phyloP scores from a whole-genome alignment of 2,797 vertebrate genomes.

The Silurus aristotelis region DNA sequence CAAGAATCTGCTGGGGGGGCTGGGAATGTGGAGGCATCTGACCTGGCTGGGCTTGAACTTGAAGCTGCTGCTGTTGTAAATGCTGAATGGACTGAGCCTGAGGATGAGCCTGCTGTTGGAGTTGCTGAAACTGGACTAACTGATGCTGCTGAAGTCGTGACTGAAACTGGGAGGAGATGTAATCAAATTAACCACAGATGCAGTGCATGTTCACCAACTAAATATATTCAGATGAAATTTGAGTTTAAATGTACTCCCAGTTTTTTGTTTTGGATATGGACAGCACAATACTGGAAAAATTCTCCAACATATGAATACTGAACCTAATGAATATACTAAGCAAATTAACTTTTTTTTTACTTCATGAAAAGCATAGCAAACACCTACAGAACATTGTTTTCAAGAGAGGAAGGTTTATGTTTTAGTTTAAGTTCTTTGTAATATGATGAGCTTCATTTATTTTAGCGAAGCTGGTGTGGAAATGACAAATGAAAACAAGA shows the following conservation, averaged over 20 bases:
- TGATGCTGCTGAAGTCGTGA: slow-evolving; percentile 64
- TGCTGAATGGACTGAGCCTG: slow-evolving; percentile 36
- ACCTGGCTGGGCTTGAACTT: slow-evolving; percentile 73
- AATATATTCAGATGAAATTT: neutral
- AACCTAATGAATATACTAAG: neutral
- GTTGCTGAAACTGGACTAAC: slow-evolving; percentile 63
- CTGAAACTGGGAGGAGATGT: slow-evolving; percentile 64
- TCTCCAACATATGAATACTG: neutral
- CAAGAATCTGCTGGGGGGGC: slow-evolving; percentile 74
- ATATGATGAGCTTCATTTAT: neutral
- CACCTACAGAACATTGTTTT: too few species aligned
- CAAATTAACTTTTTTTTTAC: neutral
- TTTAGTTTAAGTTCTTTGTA: neutral
- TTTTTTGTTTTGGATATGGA: neutral
- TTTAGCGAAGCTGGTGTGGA: neutral
- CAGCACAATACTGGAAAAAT: neutral
- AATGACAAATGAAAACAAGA: neutral
- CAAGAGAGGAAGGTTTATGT: neutral
- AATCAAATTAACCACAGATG: neutral
- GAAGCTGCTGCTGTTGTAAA: slow-evolving; percentile 1
- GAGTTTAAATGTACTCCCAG: neutral
- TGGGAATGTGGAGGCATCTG: slow-evolving; percentile 81
- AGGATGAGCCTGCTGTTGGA: slow-evolving; percentile 36
- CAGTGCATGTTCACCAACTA: neutral
- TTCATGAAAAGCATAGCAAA: too few species aligned